Percentiles rank a stretch among this genome's conserved stretches.
These are phyloP conservation scores for Leptocoma aspasia DNA, from an alignment of 2,113 vertebrate genomes.

Conservation along the genomic window DNA sequence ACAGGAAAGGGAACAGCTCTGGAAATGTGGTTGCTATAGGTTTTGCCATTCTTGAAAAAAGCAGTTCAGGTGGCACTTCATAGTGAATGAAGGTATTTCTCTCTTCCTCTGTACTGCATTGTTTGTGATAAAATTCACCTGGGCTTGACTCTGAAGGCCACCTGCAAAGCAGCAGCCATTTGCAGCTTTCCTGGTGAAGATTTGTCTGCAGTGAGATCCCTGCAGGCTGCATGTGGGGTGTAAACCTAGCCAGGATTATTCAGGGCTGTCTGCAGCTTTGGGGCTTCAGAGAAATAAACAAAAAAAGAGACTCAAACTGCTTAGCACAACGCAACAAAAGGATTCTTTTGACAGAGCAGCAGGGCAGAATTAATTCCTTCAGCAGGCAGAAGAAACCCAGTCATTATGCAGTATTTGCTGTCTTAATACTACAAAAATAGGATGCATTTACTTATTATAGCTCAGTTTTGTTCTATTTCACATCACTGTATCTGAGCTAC, in stretches of 20 bases:
- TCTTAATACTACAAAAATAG: conserved; percentile 27
- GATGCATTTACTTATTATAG: background rate
- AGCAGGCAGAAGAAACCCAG: conserved; percentile 7
- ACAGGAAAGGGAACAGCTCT: background rate
- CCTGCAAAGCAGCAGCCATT: background rate
- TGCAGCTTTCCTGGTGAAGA: background rate
- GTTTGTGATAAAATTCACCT: background rate
- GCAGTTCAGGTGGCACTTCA: background rate
- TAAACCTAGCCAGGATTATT: background rate
- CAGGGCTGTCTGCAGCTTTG: background rate
- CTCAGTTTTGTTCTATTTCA: background rate
- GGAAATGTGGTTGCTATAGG: background rate
- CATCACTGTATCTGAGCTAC: background rate
- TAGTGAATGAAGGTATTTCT: background rate
- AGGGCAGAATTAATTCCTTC: conserved; percentile 25
- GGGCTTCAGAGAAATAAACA: conserved; percentile 19
- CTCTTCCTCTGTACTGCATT: background rate
- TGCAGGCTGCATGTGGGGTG: background rate
- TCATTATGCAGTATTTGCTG: background rate
- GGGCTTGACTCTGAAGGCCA: background rate
- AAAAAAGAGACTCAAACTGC: conserved; percentile 8
- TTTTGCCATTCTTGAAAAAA: background rate
- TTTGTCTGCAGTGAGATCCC: background rate
- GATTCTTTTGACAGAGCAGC: conserved; percentile 31
- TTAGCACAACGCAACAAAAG: conserved; percentile 23